Percentiles rank a stretch among this genome's conserved stretches.
Conservation (phyloP, 2,888 invertebrate species). For the Fissipunctia ypsillon region DNA sequence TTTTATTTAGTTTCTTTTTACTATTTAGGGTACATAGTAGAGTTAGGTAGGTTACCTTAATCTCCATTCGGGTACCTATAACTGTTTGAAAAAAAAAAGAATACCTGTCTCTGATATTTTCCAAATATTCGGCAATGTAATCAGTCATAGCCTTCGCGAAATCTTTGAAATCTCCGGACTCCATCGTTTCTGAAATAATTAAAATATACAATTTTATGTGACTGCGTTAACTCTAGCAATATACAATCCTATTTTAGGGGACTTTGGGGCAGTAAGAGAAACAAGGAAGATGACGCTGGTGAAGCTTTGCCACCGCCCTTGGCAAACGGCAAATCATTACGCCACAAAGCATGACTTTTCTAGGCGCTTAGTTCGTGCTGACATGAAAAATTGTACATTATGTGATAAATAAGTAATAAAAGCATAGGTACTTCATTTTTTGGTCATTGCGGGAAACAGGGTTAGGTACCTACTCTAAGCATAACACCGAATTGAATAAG, state of each 20-base stretch:
- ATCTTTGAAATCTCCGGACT: constrained; percentile 95
- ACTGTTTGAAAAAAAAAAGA: not conserved
- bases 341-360: not conserved
- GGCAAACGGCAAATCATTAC: not conserved
- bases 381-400: not conserved
- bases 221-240: not conserved
- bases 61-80: not conserved
- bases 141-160: constrained; percentile 98
- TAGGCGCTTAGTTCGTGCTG: too few species aligned
- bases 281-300: not conserved
- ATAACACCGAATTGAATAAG: not conserved
- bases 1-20: not conserved
- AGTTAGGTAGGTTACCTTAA: not conserved
- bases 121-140: constrained; percentile 97
- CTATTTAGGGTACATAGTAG: not conserved
- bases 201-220: not conserved
- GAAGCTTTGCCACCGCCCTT: not conserved
- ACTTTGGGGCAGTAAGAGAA: not conserved
- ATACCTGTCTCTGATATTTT: constrained; percentile 97
- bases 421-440: not conserved
- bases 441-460: not conserved
- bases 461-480: not conserved
- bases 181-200: constrained; percentile 91
- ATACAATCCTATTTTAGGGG: not conserved
- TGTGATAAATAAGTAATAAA: not conserved